Evolutionary conservation across 2,113 vertebrate genomes (phyloP), one percentile per base, ranked within the genome.

Genomic region (Coregonus clupeaformis): DNA sequence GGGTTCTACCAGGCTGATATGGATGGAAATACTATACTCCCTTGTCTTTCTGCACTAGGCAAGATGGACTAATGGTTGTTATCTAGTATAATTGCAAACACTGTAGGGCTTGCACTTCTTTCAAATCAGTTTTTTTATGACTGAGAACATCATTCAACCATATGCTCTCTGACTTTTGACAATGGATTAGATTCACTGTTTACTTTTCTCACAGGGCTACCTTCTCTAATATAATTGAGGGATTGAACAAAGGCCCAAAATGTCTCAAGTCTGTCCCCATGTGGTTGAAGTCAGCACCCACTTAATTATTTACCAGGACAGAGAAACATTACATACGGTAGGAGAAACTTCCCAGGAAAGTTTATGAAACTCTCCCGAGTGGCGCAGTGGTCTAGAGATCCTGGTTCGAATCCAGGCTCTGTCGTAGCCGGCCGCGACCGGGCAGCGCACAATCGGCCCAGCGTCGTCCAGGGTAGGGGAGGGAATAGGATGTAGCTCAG

Each of bases 201-300:
- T 16, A 49, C 64, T 18, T 80, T 22, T 71, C 49, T 60, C 59
- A 12, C 27, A 60, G n/a, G 71, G 59, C 55, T 79, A 68, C 80
- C 57, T 59, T 71, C 14, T 11, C 5, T 57, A 20, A 49, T 49
- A 16, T 36, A 71, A 68, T 24, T 45, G 20, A 30, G 6, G 16
- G 7, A 13, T 18, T 55, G 25, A 47, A 67, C 36, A 29, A 22
- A 72, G 62, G 13, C 14, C 24, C 24, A 30, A 20, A 63, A 62
- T 76, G 69, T 72, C 68, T 77, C 65, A 66, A 81, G 66, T 36
- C 75, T 86, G 88, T 62, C 67, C 49, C 71, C 75, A 42, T 74
- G 82, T 85, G 86, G 80, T 55, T 55, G 14, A 32, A 74, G 57
- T 36, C 6, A n/a, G n/a, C 22, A 55, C 47, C 27, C 73, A 18